phyloP scores from a whole-genome alignment of 1,140 invertebrate species.

The Nasonia longicornis region DNA sequence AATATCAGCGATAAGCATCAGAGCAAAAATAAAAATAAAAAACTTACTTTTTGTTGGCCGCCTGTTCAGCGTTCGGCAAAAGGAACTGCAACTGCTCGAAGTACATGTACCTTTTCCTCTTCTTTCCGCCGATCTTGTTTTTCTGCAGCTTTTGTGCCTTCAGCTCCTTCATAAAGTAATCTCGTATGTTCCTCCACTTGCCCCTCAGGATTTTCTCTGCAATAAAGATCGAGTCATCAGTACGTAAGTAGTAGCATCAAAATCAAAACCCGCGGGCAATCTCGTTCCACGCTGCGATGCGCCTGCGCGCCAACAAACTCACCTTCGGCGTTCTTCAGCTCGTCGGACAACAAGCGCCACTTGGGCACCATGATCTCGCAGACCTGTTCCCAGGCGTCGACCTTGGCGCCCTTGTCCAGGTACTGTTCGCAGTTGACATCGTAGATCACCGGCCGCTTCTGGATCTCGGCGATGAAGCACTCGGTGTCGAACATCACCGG shows the following conservation, averaged over 20 bases:
- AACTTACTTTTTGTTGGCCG: background rate
- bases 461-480: slow-evolving; percentile 62
- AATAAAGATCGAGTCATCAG: slow-evolving; percentile 35
- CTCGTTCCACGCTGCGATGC: background rate
- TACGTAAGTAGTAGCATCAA: background rate
- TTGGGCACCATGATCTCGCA: slow-evolving; percentile 61
- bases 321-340: slow-evolving; percentile 62
- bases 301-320: slow-evolving; percentile 35
- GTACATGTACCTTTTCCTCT: slow-evolving; percentile 56
- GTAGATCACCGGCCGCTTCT: slow-evolving; percentile 63
- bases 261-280: background rate
- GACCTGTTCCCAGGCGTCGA: slow-evolving; percentile 63
- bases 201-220: slow-evolving; percentile 61
- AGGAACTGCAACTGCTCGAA: slow-evolving; percentile 62
- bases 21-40: background rate
- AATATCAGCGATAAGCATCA: too few relatives aligned
- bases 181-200: slow-evolving; percentile 65
- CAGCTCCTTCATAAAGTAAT: slow-evolving; percentile 65
- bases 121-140: slow-evolving; percentile 49
- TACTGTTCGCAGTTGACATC: slow-evolving; percentile 61
- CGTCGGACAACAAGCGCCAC: slow-evolving; percentile 60
- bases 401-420: slow-evolving; percentile 62
- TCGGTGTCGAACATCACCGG: slow-evolving; percentile 62
- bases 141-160: slow-evolving; percentile 56
- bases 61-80: slow-evolving; percentile 56